Conservation (phyloP, 2,888 invertebrate genomes). For the Drosophila aldrichi region DNA sequence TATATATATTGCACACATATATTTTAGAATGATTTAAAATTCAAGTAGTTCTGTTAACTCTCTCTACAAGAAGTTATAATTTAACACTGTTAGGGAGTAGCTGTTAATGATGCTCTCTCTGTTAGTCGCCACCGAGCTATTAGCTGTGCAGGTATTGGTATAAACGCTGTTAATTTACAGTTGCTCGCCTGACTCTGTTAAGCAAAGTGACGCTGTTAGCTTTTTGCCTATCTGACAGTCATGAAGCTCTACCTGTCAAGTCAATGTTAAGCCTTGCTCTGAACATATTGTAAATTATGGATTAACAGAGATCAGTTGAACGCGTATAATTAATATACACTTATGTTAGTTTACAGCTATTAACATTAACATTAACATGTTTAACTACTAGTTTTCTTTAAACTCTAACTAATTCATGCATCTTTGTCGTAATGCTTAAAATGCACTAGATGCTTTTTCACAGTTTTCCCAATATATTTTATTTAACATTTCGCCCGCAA, state of each 20-base stretch:
- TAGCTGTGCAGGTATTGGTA: background rate
- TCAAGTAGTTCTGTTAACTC: background rate
- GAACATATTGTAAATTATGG: background rate
- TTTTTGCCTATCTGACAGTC: background rate
- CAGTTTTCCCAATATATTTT: constrained; percentile 20
- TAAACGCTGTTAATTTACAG: background rate
- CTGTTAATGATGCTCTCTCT: background rate
- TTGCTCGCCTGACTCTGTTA: background rate
- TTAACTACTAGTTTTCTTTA: background rate
- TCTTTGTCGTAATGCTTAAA: background rate
- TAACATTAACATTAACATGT: background rate
- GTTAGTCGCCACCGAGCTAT: background rate
- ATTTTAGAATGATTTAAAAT: background rate
- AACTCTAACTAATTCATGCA: background rate
- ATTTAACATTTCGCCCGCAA: constrained; percentile 43
- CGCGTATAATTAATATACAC: background rate
- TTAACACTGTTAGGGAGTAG: background rate
- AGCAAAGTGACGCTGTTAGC: background rate
- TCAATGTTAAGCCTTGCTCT: background rate
- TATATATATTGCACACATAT: background rate
- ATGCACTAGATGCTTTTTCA: constrained; percentile 21
- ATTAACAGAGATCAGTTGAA: background rate
- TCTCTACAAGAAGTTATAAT: background rate
- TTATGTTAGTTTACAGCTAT: background rate
- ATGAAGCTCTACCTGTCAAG: background rate